Conservation (phyloP, 2,888 invertebrate species). For the Cotesia congregata region DNA sequence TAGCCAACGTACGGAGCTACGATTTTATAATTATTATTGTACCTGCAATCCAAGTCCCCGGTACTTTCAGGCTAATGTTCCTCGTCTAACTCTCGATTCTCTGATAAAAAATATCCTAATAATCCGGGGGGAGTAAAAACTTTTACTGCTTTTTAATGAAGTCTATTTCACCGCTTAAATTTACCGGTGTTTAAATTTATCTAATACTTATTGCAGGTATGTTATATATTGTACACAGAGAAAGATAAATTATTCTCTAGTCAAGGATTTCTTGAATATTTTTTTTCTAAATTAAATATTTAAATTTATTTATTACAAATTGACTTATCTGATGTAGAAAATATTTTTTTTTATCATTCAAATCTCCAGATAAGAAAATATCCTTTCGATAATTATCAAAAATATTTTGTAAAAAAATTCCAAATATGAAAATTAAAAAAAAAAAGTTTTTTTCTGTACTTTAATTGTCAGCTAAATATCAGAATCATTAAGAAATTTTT, state of each 20-base stretch:
- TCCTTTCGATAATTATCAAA: no score
- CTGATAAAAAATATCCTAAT: neutral
- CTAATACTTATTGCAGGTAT: neutral
- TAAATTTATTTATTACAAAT: no score
- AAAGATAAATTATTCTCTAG: neutral
- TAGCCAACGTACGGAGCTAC: conserved; percentile 28
- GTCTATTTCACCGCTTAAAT: neutral
- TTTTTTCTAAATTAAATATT: no score
- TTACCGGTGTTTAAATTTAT: neutral
- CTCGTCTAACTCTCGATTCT: neutral
- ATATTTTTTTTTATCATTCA: no score
- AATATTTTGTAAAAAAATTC: no score
- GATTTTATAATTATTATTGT: conserved; percentile 42
- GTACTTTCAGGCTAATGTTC: neutral
- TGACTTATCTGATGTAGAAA: no score
- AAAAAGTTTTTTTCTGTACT: no score
- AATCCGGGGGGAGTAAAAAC: neutral
- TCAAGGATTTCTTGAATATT: no score
- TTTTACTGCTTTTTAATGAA: conserved; percentile 6
- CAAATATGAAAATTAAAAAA: no score
- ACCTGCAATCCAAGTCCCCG: conserved; percentile 5
- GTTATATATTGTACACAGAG: neutral
- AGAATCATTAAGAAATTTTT: no score
- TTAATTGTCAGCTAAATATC: no score
- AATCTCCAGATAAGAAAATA: no score